These are phyloP conservation scores for Rhadina sibilatrix DNA, from an alignment of 2,113 vertebrate species.

Conservation along the genomic window DNA sequence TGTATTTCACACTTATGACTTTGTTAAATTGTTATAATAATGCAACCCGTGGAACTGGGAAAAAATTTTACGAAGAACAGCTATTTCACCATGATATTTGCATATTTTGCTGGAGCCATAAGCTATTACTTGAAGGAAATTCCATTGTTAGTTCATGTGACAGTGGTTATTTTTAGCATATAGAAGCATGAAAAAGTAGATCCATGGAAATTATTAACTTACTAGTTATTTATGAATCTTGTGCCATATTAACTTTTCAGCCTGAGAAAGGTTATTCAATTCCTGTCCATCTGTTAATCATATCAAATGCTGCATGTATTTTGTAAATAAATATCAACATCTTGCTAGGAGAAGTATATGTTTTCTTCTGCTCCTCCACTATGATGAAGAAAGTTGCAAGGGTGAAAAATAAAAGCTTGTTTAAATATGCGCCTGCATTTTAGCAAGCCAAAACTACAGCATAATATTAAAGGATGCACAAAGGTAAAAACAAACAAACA, in stretches of 20 bases:
- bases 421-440: neutral
- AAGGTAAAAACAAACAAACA: too few species aligned
- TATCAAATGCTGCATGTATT: neutral
- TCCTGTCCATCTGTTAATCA: neutral
- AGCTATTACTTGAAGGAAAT: neutral
- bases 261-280: neutral
- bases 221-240: neutral
- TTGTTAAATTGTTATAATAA: neutral
- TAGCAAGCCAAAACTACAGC: neutral
- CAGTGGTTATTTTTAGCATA: neutral
- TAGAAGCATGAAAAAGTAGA: neutral
- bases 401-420: neutral
- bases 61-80: neutral
- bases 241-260: neutral
- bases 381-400: neutral
- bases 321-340: neutral
- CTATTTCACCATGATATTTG: neutral
- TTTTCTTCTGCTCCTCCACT: neutral
- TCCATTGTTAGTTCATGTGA: neutral
- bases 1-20: neutral
- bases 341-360: neutral
- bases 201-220: neutral
- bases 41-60: neutral
- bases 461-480: neutral
- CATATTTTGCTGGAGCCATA: neutral